Conservation (phyloP, 2,888 invertebrate species). For the Pegoplata infirma region DNA sequence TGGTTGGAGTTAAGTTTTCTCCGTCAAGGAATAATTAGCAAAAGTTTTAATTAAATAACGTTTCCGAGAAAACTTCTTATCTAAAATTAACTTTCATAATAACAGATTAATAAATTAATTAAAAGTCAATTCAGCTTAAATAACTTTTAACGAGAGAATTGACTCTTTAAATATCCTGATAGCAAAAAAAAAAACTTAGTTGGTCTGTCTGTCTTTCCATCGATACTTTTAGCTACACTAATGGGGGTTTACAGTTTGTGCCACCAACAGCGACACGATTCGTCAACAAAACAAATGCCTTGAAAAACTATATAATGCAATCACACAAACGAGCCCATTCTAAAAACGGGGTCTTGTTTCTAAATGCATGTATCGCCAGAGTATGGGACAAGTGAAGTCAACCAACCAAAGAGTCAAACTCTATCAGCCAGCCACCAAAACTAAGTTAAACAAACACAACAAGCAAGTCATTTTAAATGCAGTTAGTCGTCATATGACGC, state of each 20-base stretch:
- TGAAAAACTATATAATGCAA: conserved; percentile 16
- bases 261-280: conserved; percentile 71
- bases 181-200: conserved; percentile 21
- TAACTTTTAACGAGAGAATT: no score
- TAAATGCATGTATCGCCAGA: neutral
- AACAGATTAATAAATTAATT: no score
- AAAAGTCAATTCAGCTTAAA: no score
- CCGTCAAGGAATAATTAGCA: no score
- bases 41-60: no score
- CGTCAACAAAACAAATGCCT: conserved; percentile 59
- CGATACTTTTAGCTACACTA: conserved; percentile 37
- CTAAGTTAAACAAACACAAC: conserved; percentile 7
- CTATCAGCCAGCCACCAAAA: conserved; percentile 1
- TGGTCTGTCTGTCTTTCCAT: conserved; percentile 19
- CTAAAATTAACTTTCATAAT: no score
- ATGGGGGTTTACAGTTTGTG: conserved; percentile 64
- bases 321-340: conserved; percentile 33
- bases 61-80: no score
- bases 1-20: no score
- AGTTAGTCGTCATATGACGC: conserved; percentile 56
- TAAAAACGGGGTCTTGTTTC: conserved; percentile 22
- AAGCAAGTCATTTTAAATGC: conserved; percentile 44
- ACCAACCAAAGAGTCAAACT: conserved; percentile 31
- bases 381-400: conserved; percentile 56
- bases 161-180: no score